These are phyloP conservation scores for Bubo scandiacus DNA, from an alignment of 2,113 vertebrate species.

Conservation along the genomic window DNA sequence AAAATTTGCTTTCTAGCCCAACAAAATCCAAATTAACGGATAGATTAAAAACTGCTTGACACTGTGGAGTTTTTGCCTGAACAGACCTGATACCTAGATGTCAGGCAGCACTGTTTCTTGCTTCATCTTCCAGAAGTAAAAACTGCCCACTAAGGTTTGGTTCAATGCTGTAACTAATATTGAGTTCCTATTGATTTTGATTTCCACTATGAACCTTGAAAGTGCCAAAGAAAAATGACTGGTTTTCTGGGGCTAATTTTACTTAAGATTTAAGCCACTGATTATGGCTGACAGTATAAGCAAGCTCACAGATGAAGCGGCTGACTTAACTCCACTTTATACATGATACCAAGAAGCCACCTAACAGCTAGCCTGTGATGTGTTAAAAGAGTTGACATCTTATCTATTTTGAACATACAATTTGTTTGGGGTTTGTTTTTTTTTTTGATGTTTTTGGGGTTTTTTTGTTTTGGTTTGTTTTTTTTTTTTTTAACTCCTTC, in stretches of 20 bases:
- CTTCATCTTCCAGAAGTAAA: neutral
- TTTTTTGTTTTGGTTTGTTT: too few relatives aligned
- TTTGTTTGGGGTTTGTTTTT: neutral
- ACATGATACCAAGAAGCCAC: neutral
- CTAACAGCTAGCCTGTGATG: neutral
- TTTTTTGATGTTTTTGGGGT: too few relatives aligned
- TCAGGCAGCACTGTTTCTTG: neutral
- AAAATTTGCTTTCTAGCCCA: neutral
- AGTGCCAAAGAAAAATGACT: neutral
- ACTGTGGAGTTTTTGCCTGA: neutral
- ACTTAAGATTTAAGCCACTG: neutral
- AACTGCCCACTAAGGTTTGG: neutral
- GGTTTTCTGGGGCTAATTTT: neutral
- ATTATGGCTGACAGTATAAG: neutral
- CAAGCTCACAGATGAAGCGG: neutral
- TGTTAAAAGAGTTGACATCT: neutral
- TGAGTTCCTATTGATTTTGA: neutral
- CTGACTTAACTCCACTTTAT: neutral
- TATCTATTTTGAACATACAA: neutral
- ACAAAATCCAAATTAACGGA: neutral
- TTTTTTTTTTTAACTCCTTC: neutral
- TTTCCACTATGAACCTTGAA: neutral
- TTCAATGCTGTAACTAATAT: neutral
- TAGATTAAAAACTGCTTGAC: neutral
- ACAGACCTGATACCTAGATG: neutral